A percentile compares a stretch with the other conserved stretches of the same genome.
These are phyloP conservation scores for Apogon talboti DNA, from an alignment of 2,797 vertebrate species.

Conservation along the genomic window DNA sequence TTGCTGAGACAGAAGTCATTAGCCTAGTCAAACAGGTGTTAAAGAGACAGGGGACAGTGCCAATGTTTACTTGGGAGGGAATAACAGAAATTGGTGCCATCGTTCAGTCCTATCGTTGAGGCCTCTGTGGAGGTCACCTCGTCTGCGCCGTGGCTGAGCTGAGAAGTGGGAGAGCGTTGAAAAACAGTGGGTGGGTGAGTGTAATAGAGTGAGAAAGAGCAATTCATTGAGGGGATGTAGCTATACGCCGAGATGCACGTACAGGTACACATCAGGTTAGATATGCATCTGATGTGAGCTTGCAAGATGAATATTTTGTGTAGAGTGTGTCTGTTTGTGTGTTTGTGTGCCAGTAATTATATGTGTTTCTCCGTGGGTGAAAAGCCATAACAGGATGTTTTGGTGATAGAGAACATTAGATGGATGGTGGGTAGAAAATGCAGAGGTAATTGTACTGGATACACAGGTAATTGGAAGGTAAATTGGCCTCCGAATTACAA, in stretches of 20 bases:
- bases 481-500: slow-evolving; percentile 76
- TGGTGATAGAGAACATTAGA: slow-evolving; percentile 56
- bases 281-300: slow-evolving; percentile 42
- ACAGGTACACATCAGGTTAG: slow-evolving; percentile 30
- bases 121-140: slow-evolving; percentile 45
- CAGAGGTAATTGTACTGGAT: slow-evolving; percentile 72
- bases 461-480: slow-evolving; percentile 76
- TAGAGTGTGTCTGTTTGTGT: slow-evolving; percentile 16
- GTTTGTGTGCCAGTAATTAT: slow-evolving; percentile 35
- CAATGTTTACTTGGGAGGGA: slow-evolving; percentile 63
- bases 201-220: background rate
- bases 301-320: slow-evolving; percentile 23
- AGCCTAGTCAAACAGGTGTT: slow-evolving; percentile 77
- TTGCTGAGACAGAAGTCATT: slow-evolving; percentile 66
- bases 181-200: background rate
- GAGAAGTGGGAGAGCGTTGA: slow-evolving; percentile 7
- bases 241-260: slow-evolving; percentile 25
- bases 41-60: slow-evolving; percentile 61
- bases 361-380: slow-evolving; percentile 35
- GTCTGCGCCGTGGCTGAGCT: slow-evolving; percentile 10
- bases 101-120: slow-evolving; percentile 51
- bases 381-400: slow-evolving; percentile 50
- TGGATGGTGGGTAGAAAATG: slow-evolving; percentile 64
- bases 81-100: slow-evolving; percentile 65
- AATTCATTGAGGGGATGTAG: slow-evolving; percentile 33